A percentile compares a stretch with the other conserved stretches of the same genome.
These are phyloP conservation scores for Ichneumon xanthorius DNA, from an alignment of 2,888 invertebrate species.

Conservation along the genomic window DNA sequence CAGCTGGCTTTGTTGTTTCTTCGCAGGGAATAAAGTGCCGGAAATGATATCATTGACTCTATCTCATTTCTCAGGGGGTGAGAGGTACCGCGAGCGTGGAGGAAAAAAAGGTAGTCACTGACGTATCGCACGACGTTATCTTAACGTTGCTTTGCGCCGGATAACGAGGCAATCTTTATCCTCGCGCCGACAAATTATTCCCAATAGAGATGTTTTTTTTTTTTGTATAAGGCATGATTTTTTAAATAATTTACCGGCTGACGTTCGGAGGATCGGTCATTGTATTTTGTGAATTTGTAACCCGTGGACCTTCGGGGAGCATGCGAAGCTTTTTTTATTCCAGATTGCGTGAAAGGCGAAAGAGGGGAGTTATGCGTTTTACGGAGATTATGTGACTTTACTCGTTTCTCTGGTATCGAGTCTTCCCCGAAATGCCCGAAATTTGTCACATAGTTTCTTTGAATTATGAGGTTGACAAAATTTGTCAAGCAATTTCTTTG, in stretches of 20 bases:
- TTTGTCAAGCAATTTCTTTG: no score
- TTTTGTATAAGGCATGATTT: background rate
- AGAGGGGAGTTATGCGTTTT: no score
- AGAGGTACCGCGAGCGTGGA: constrained; percentile 7
- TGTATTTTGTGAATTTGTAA: background rate
- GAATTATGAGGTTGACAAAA: no score
- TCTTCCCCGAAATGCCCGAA: no score
- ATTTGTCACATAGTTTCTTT: no score
- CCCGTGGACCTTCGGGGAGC: no score
- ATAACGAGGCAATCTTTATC: constrained; percentile 35
- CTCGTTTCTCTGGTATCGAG: no score
- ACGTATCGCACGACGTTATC: constrained; percentile 52
- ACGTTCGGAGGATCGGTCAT: background rate
- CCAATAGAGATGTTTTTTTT: constrained; percentile 18
- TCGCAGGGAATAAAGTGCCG: constrained; percentile 14
- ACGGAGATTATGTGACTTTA: no score
- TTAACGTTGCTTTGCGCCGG: constrained; percentile 11
- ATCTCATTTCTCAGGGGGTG: constrained; percentile 9
- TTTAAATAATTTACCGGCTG: background rate
- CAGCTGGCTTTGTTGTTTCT: background rate
- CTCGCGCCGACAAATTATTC: constrained; percentile 39
- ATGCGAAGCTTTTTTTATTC: no score
- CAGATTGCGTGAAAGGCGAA: no score
- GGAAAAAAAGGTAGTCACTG: constrained; percentile 42
- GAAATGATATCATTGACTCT: constrained; percentile 23